Base-by-base conservation (phyloP, 2,888 invertebrate species). In the Gastrophysa polygoni region DNA sequence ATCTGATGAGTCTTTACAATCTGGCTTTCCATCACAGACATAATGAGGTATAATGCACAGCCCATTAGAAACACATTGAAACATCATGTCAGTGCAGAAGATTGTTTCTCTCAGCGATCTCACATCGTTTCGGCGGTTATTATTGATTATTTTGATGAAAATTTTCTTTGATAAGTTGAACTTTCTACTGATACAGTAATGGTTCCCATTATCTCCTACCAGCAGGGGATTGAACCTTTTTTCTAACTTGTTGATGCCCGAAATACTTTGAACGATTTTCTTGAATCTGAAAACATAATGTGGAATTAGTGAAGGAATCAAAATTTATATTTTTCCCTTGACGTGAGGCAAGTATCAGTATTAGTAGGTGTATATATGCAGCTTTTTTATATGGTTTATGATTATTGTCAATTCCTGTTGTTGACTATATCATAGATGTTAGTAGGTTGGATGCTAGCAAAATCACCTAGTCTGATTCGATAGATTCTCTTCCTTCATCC, bases 1-100 rank as follows among this genome's bases (percentile, higher is more conserved):
- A 74, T 86, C 86, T 29, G 82, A 82, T 20, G 83, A 83, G 69
- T 83, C 83, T 60, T 79, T 81, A 68, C 86, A 86, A 72, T 86
- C 85, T 16, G 71, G 70, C 64, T 79, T 80, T 1, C 85, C 85
- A 75, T 86, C 86, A 71, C 86, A 86, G 5, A 83, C 78, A 71
- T 83, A 85, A 69, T 83, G 81, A 49, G 77, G 77, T 60, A 79
- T 80, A 29, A 86, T 84, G 71, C 86, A 86, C 32, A 76, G 67
- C 1, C 77, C 77, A 64, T 73, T 77, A 1, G 75, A 69, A 46
- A 69, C 68, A 66, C 81, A 81, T 51, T 74, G 74, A 60, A 81
- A 81, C 77, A 79, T 80, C 32, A 77, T 75, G 44, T 76, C 75
- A 66, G 73, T 78, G 59, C 80, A 81, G 63, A 74, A 75, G 47